Conservation (phyloP, 2,113 vertebrate species). For the Otolemur garnettii region DNA sequence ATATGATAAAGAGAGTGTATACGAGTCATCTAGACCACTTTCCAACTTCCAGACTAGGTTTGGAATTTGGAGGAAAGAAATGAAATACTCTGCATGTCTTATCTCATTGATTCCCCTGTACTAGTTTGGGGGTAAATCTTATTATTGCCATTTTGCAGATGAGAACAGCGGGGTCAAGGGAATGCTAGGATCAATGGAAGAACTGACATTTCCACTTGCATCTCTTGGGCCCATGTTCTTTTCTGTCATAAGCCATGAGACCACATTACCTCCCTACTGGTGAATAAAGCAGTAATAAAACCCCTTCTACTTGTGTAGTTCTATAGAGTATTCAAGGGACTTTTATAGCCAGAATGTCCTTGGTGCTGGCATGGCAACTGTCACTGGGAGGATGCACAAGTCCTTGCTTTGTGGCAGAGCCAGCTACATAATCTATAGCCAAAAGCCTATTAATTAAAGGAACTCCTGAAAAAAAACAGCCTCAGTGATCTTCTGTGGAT, state of each 20-base stretch:
- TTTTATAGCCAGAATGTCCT: constrained; percentile 59
- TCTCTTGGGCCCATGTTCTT: neutral
- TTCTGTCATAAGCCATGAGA: neutral
- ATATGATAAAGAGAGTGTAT: neutral
- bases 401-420: constrained; percentile 48
- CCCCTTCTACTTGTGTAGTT: neutral
- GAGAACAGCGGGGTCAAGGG: neutral
- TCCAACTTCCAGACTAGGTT: neutral
- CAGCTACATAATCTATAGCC: constrained; percentile 63
- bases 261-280: neutral
- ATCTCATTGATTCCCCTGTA: neutral
- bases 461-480: constrained; percentile 74
- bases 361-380: constrained; percentile 37
- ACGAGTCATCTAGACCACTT: neutral
- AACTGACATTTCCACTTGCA: neutral
- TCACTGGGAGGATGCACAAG: constrained; percentile 18
- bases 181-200: neutral
- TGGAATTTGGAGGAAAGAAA: constrained; percentile 25
- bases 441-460: constrained; percentile 76
- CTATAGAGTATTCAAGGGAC: neutral
- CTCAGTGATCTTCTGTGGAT: constrained; percentile 57
- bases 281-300: neutral
- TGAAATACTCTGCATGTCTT: neutral
- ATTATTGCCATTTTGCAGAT: constrained; percentile 21
- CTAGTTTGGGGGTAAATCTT: neutral